These are phyloP conservation scores for Aleiodes sp. DNA, from an alignment of 1,140 invertebrate genomes.

Conservation along the genomic window DNA sequence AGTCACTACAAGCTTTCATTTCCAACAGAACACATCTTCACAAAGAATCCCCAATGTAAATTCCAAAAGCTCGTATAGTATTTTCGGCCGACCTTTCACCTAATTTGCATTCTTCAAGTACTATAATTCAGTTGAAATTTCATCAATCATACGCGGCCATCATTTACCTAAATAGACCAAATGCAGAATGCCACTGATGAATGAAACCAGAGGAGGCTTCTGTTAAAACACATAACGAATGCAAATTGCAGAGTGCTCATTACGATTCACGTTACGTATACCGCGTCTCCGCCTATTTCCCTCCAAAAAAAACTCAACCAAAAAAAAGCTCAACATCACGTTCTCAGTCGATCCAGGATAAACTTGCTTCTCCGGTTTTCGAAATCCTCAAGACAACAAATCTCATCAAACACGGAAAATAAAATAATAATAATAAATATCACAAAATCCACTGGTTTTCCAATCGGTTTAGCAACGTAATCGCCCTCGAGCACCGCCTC, in stretches of 20 bases:
- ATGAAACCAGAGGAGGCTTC: conserved; percentile 5
- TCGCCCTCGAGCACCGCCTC: neutral
- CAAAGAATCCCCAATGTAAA: too few relatives aligned
- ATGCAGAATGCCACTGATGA: conserved; percentile 21
- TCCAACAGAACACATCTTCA: too few relatives aligned
- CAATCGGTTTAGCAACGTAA: neutral
- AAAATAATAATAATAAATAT: too few relatives aligned
- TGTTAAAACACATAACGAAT: conserved; percentile 30
- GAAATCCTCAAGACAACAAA: neutral
- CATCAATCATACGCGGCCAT: conserved; percentile 5
- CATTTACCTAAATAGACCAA: neutral
- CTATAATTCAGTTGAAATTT: too few relatives aligned
- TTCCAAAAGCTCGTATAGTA: too few relatives aligned
- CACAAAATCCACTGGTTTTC: neutral
- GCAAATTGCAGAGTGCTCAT: conserved; percentile 36
- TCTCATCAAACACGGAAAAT: too few relatives aligned
- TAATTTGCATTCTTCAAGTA: too few relatives aligned
- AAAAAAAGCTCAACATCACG: conserved; percentile 21
- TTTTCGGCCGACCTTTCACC: too few relatives aligned
- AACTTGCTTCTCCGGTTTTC: too few relatives aligned
- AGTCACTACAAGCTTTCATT: too few relatives aligned
- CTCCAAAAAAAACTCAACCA: neutral
- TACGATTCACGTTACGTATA: conserved; percentile 30
- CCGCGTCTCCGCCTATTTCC: neutral
- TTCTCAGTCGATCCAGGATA: too few relatives aligned